Base-by-base conservation (phyloP, 1,140 invertebrate genomes). In the Mylabris phalerata region DNA sequence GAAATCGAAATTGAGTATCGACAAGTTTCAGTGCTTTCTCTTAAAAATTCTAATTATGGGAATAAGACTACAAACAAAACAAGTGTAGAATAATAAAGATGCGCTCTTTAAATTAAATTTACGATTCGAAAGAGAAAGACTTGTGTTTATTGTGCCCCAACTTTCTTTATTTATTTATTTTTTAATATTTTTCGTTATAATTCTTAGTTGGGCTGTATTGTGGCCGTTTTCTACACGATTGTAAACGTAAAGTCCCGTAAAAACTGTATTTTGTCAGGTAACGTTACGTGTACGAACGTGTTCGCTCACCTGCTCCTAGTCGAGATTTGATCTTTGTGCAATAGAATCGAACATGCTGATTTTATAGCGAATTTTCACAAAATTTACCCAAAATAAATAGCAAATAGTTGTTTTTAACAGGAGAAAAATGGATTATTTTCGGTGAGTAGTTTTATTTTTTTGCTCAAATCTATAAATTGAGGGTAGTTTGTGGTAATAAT, bases 201-300 rank as follows among this genome's bases (percentile, higher is more conserved):
- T 9, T 25, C n/a, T 9, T 11, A 46, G 44, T 13, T 9, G n/a
- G 11, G 44, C 6, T 2, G 24, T 7, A 25, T 46, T 7, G 6
- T 46, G 11, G 11, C 10, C 38, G 50, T 19, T 19, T 19, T 19
- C 50, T 7, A 54, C 50, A 48, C 27, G 40, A 50, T 40, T 39
- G 51, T 42, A 32, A 54, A 27, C 46, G 43, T 45, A 44, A 62
- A 50, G 60, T 62, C 60, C 60, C 60, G 60, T 59, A 62, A 62
- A 50, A 62, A 62, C 60, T 62, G 60, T 62, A 62, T 58, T 58
- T 42, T 59, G 56, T 59, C 46, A 57, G 50, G 56, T 62, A 58
- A 62, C 60, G 60, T 50, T 58, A 58, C 49, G 60, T 58, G 52
- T 19, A 19, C 1, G 19, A 19, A 19, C 19, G 19, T 44, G 60